phyloP scores from a whole-genome alignment of 2,888 invertebrate species.

The Hyposoter didymator region DNA sequence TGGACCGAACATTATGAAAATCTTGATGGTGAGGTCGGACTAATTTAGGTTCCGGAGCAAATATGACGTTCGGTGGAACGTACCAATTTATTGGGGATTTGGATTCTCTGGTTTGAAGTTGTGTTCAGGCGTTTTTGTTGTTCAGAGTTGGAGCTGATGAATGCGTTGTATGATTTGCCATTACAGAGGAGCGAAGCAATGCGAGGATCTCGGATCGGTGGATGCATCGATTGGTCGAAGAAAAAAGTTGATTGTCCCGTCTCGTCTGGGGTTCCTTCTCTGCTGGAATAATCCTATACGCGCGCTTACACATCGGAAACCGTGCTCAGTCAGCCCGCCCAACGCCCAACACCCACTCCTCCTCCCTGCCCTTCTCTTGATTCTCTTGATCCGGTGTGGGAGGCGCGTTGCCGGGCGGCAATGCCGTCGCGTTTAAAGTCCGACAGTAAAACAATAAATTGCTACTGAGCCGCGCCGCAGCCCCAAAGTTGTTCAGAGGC shows the following conservation, averaged over 20 bases:
- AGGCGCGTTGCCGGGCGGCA: constrained; percentile 63
- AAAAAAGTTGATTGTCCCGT: constrained; percentile 32
- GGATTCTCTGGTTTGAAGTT: background rate
- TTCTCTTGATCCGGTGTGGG: constrained; percentile 58
- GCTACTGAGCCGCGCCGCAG: constrained; percentile 73
- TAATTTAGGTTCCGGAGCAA: background rate
- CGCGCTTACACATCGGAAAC: constrained; percentile 52
- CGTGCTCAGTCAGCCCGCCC: constrained; percentile 62
- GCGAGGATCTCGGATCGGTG: background rate
- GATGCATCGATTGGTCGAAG: constrained; percentile 3
- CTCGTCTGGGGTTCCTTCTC: constrained; percentile 39
- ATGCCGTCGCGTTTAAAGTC: constrained; percentile 68
- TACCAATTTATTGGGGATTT: background rate
- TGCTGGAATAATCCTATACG: constrained; percentile 57
- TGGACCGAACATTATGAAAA: background rate
- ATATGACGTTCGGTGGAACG: background rate
- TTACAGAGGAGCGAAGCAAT: constrained; percentile 3
- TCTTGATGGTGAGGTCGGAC: background rate
- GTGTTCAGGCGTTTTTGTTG: background rate
- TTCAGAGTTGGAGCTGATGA: background rate
- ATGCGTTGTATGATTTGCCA: background rate
- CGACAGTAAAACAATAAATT: constrained; percentile 82
- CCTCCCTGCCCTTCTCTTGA: constrained; percentile 10
- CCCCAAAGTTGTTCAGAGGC: constrained; percentile 50
- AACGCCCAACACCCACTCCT: constrained; percentile 62